phyloP scores from a whole-genome alignment of 2,113 vertebrate species.

The Epinephelus moara region DNA sequence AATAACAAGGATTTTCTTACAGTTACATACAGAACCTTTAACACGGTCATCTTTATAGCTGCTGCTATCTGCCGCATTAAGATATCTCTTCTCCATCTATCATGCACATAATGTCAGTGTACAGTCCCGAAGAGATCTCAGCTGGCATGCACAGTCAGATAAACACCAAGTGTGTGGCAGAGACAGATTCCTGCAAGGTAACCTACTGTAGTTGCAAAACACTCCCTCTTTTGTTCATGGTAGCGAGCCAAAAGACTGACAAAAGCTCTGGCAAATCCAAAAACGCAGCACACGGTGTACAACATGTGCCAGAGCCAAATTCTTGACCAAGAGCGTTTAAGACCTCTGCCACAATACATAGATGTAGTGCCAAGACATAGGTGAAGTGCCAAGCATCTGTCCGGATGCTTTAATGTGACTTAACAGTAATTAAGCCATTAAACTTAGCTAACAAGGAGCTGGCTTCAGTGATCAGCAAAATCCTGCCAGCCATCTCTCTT shows the following conservation, averaged over 20 bases:
- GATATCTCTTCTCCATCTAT: slow-evolving; percentile 1
- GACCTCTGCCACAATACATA: slow-evolving; percentile 7
- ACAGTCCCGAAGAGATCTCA: slow-evolving; percentile 19
- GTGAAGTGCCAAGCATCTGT: slow-evolving; percentile 48
- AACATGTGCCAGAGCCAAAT: slow-evolving; percentile 44
- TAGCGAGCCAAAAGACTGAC: slow-evolving; percentile 58
- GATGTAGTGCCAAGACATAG: not conserved
- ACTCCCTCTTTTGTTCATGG: slow-evolving; percentile 45
- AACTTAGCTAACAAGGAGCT: slow-evolving; percentile 27
- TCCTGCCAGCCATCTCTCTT: not conserved
- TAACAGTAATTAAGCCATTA: slow-evolving; percentile 29
- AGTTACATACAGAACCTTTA: no score
- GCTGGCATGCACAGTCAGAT: slow-evolving; percentile 16
- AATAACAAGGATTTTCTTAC: no score
- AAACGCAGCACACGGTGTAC: slow-evolving; percentile 27
- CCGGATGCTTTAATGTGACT: slow-evolving; percentile 29
- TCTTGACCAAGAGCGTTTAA: slow-evolving; percentile 35
- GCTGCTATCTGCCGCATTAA: not conserved
- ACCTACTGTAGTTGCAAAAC: slow-evolving; percentile 29
- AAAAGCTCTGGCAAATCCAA: slow-evolving; percentile 54
- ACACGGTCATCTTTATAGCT: not conserved
- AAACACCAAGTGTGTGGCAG: slow-evolving; percentile 20
- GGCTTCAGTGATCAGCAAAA: not conserved
- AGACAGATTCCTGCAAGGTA: slow-evolving; percentile 42
- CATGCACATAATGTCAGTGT: not conserved